Conservation (phyloP, 2,888 invertebrate species). For the Timema cristinae region DNA sequence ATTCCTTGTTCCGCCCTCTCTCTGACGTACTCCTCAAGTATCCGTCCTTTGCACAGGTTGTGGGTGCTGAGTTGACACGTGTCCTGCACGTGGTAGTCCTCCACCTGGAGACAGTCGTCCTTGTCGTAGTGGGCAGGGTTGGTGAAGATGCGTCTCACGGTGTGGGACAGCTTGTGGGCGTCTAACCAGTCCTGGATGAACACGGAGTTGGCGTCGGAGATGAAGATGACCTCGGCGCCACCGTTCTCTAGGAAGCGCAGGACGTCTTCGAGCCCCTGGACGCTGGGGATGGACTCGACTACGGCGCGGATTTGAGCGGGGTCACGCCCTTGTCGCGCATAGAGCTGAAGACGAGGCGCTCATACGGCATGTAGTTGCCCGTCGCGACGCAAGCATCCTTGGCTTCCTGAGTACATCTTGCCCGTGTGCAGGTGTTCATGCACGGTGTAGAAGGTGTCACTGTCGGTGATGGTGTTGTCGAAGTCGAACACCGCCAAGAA, state of each 20-base stretch:
- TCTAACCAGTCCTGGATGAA: constrained; percentile 64
- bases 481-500: constrained; percentile 70
- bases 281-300: constrained; percentile 55
- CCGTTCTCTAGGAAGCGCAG: constrained; percentile 49
- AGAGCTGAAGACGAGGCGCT: constrained; percentile 65
- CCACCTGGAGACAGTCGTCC: constrained; percentile 53
- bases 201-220: constrained; percentile 73
- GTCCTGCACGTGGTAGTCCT: constrained; percentile 64
- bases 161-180: constrained; percentile 46
- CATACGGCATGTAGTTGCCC: constrained; percentile 68
- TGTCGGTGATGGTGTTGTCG: constrained; percentile 72
- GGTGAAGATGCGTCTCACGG: constrained; percentile 55
- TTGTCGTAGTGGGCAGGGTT: constrained; percentile 65
- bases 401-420: constrained; percentile 51
- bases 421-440: constrained; percentile 55
- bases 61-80: constrained; percentile 64
- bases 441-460: constrained; percentile 67
- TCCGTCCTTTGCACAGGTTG: constrained; percentile 75
- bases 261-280: constrained; percentile 58
- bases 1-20: constrained; percentile 47
- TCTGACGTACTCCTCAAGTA: constrained; percentile 61
- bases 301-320: constrained; percentile 50
- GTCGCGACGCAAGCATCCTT: constrained; percentile 49
- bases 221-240: constrained; percentile 54
- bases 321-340: constrained; percentile 52